These are phyloP conservation scores for Drosophila macrospina DNA, from an alignment of 2,888 invertebrate species.

Conservation along the genomic window DNA sequence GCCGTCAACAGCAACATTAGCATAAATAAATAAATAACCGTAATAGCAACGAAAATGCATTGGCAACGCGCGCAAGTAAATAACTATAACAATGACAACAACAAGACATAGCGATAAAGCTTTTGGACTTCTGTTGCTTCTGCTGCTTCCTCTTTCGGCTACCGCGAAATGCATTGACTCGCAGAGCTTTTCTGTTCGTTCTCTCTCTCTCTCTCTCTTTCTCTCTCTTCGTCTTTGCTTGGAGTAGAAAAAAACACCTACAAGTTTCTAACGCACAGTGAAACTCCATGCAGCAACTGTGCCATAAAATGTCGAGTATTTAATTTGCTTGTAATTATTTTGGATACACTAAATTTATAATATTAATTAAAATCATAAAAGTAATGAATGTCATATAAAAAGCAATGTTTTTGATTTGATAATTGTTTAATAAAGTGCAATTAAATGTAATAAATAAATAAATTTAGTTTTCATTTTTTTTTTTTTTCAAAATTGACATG, in stretches of 20 bases:
- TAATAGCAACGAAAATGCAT: slow-evolving; percentile 62
- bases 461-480: neutral
- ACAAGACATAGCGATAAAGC: slow-evolving; percentile 59
- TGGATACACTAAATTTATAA: neutral
- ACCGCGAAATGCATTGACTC: slow-evolving; percentile 51
- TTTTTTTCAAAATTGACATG: neutral
- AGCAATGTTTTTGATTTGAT: no score
- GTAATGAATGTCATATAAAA: no score
- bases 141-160: slow-evolving; percentile 23
- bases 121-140: slow-evolving; percentile 49
- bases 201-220: slow-evolving; percentile 20
- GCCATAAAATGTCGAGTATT: no score
- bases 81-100: slow-evolving; percentile 42
- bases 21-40: slow-evolving; percentile 79
- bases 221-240: slow-evolving; percentile 17
- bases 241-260: slow-evolving; percentile 40
- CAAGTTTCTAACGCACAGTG: slow-evolving; percentile 51
- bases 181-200: slow-evolving; percentile 58
- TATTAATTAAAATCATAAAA: neutral
- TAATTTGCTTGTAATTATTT: neutral
- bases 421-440: no score
- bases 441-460: no score
- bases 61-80: slow-evolving; percentile 61
- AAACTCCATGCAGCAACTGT: neutral
- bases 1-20: slow-evolving; percentile 64